Percentiles rank a stretch among this genome's conserved stretches.
phyloP scores from a whole-genome alignment of 2,113 vertebrate genomes.

The Mellivora capensis region DNA sequence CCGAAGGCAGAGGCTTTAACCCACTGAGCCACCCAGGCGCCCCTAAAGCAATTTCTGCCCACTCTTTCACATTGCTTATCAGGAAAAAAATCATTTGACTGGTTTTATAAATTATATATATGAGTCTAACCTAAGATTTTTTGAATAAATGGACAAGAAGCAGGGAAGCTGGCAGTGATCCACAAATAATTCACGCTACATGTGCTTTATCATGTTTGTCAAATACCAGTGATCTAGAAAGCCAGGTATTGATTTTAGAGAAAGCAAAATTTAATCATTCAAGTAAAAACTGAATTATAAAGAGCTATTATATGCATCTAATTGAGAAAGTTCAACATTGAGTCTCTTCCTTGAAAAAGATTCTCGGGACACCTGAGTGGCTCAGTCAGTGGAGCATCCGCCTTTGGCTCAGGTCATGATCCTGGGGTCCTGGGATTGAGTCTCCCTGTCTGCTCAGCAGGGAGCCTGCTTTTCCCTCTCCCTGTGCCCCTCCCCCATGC shows the following conservation, averaged over 20 bases:
- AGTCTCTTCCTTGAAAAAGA: not conserved
- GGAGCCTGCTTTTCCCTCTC: not conserved
- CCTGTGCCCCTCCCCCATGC: not conserved
- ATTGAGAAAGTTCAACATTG: not conserved
- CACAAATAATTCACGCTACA: not conserved
- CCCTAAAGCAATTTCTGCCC: not conserved
- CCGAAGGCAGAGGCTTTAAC: no score
- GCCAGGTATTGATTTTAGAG: not conserved
- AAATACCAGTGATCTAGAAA: not conserved
- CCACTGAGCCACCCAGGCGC: no score
- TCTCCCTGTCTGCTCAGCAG: no score
- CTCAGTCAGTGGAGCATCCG: not conserved
- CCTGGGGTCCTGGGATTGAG: not conserved
- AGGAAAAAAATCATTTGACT: not conserved
- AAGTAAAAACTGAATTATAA: not conserved
- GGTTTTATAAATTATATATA: not conserved
- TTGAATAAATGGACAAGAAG: not conserved
- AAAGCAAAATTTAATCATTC: not conserved
- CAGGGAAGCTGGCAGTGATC: not conserved
- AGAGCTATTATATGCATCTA: not conserved
- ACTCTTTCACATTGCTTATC: not conserved
- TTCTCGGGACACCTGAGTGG: not conserved
- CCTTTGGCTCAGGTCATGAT: not conserved
- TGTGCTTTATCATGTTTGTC: not conserved
- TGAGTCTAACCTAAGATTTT: not conserved